Percentiles rank a stretch among this genome's conserved stretches.
Conservation (phyloP, 2,113 vertebrate species). For the Centropristis striata region DNA sequence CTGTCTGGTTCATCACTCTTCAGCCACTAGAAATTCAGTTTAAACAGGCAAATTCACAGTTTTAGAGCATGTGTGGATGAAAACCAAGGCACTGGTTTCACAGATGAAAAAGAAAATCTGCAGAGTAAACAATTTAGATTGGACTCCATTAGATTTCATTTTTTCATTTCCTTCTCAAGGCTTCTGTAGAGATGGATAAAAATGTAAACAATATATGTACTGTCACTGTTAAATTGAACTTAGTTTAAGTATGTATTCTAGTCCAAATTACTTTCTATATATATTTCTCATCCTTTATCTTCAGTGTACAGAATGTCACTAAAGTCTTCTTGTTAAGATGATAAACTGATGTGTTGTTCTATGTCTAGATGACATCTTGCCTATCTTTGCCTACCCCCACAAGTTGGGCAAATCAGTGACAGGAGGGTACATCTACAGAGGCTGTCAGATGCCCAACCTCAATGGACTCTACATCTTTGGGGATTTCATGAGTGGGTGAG, state of each 20-base stretch:
- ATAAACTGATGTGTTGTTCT: constrained; percentile 6
- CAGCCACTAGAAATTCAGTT: too few relatives aligned
- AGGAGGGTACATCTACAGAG: constrained; percentile 89
- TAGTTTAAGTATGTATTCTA: not conserved
- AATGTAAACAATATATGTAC: not conserved
- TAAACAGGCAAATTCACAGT: too few relatives aligned
- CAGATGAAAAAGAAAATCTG: too few relatives aligned
- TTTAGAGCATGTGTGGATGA: too few relatives aligned
- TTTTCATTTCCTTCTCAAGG: too few relatives aligned
- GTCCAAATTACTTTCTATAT: not conserved
- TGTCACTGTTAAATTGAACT: not conserved
- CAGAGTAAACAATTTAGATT: too few relatives aligned
- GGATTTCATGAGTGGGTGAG: constrained; percentile 90
- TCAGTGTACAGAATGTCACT: not conserved
- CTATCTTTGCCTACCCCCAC: constrained; percentile 89
- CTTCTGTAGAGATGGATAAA: too few relatives aligned
- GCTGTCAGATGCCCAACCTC: constrained; percentile 90
- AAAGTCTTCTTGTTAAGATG: not conserved
- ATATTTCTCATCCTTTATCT: not conserved
- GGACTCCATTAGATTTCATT: too few relatives aligned
- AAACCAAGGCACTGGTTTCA: too few relatives aligned
- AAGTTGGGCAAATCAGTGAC: constrained; percentile 88
- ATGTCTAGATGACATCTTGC: constrained; percentile 85
- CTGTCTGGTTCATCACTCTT: too few relatives aligned
- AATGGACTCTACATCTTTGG: constrained; percentile 89